Evolutionary conservation across 2,113 vertebrate species (phyloP).

Genomic region (Paradoxurus hermaphroditus): DNA sequence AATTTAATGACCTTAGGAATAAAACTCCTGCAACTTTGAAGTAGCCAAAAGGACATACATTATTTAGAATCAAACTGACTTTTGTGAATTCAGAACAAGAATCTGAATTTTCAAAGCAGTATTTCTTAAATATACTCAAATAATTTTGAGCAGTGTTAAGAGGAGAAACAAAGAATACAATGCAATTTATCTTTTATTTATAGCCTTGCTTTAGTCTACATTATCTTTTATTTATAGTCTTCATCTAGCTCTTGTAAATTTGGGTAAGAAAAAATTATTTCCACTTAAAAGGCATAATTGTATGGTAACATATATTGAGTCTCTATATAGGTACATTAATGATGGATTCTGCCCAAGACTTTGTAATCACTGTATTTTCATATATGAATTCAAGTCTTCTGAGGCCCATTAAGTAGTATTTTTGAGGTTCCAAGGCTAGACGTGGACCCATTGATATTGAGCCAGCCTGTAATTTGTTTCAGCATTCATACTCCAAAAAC

Average conservation of each 20-base stretch:
- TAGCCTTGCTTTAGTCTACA: neutral
- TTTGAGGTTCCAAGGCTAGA: constrained; percentile 15
- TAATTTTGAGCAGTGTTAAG: neutral
- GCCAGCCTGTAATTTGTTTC: constrained; percentile 42
- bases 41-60: neutral
- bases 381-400: neutral
- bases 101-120: neutral
- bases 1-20: neutral
- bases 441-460: neutral
- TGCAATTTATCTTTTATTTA: neutral
- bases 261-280: constrained; percentile 35
- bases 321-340: neutral
- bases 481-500: neutral
- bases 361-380: constrained; percentile 16
- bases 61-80: neutral
- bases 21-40: neutral
- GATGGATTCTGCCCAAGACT: neutral
- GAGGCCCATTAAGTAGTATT: constrained; percentile 19
- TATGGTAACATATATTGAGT: neutral
- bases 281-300: neutral
- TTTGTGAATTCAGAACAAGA: constrained; percentile 4
- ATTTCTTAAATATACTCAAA: neutral
- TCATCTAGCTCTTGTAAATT: neutral
- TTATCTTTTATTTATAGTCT: constrained; percentile 20
- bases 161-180: neutral